These are phyloP conservation scores for Trichonephila inaurata DNA, from an alignment of 1,140 invertebrate species.

Conservation along the genomic window DNA sequence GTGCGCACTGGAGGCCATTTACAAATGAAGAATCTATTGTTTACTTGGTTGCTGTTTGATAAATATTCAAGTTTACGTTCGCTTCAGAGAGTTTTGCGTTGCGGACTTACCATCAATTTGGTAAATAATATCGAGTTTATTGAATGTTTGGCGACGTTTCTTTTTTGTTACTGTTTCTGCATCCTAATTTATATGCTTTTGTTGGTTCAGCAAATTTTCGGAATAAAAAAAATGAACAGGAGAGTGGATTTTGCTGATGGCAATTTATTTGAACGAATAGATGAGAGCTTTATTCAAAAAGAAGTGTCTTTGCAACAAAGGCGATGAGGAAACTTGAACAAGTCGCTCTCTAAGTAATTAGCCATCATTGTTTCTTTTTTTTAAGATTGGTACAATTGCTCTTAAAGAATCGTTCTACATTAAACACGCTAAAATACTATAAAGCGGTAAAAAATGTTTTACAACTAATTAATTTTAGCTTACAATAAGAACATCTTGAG, in stretches of 20 bases:
- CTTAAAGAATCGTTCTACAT: background rate
- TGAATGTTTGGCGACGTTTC: background rate
- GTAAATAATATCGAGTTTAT: slow-evolving; percentile 32
- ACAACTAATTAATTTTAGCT: too few relatives aligned
- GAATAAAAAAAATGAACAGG: background rate
- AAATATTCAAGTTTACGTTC: slow-evolving; percentile 30
- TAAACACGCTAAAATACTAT: background rate
- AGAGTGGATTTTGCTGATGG: background rate
- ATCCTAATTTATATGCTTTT: slow-evolving; percentile 14
- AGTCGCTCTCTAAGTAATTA: background rate
- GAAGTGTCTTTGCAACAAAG: background rate
- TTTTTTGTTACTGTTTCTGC: background rate
- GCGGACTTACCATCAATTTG: slow-evolving; percentile 15
- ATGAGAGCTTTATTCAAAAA: slow-evolving; percentile 10
- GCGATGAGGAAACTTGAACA: background rate
- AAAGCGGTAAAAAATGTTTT: too few relatives aligned
- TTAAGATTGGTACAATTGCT: background rate
- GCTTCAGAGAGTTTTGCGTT: background rate
- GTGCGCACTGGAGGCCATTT: slow-evolving; percentile 54
- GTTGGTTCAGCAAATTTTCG: background rate
- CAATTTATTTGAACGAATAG: background rate
- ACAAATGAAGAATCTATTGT: slow-evolving; percentile 57
- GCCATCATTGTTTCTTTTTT: background rate
- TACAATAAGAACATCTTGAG: too few relatives aligned
- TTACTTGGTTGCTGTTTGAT: slow-evolving; percentile 18